Evolutionary conservation across 2,797 vertebrate genomes (phyloP), one percentile per base, ranked within the genome.

Genomic region (Craterocephalus amniculus): DNA sequence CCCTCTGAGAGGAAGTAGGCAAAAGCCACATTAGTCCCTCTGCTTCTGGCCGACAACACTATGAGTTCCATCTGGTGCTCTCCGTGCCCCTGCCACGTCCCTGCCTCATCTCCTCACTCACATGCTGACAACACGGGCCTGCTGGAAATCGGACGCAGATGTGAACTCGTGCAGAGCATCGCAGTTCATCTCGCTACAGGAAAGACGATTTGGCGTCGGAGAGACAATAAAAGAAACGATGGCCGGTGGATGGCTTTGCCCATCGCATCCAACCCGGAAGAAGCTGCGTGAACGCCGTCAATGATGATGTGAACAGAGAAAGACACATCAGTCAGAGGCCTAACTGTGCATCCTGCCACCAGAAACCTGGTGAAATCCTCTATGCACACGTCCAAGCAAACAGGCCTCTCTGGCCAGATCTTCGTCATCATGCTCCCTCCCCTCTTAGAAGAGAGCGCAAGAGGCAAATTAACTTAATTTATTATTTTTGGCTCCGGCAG

Each of bases 401-500:
- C 64, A 70, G 78, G 67, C 54, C 74, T 65, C 78, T 63, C 69
- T 36, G 70, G 79, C 77, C 83, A 81, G 72, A 85, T 83, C 72
- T 63, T 71, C 68, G 59, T 81, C 67, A 58, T 75, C 81, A 70
- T 71, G 58, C 81, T 68, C 32, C 63, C 76, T 62, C 60, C 18
- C 49, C 38, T 62, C 54, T 76, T 58, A 67, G 71, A 74, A 78
- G 67, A 77, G 72, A 86, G 72, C 18, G 74, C n/a, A n/a, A 87
- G 84, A 83, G 80, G 83, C 76, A 89, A 89, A 93, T 89, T 84
- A 78, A 88, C 79, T 87, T 89, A 84, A 91, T 91, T 83, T 93
- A 89, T 94, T 94, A 89, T 90, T 90, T 92, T 92, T 93, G 93
- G 92, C 91, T 80, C 78, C 18, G 0, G 62, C 63, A 31, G 69